Evolutionary conservation across 2,888 invertebrate species (phyloP).

Genomic region (Steinernema carpocapsae): DNA sequence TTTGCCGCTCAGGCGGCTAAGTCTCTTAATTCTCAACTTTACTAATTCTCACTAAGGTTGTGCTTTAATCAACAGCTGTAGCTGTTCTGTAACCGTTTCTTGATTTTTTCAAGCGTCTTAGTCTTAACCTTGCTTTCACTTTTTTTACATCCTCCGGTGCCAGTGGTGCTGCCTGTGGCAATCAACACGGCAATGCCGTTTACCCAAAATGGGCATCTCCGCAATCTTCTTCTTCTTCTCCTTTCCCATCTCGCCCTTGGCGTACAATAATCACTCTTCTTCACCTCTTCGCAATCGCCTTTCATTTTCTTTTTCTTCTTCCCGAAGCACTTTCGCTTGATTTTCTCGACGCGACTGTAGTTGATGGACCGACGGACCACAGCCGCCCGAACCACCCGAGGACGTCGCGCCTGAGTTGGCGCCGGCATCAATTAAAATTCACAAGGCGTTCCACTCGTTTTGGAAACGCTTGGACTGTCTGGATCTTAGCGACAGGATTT

Average conservation of each 20-base stretch:
- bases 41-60: too few species aligned
- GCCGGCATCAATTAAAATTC: slow-evolving; percentile 32
- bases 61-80: too few species aligned
- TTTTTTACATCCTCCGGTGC: slow-evolving; percentile 18
- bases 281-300: slow-evolving; percentile 5
- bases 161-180: slow-evolving; percentile 19
- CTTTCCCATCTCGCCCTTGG: neutral
- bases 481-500: too few species aligned
- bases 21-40: too few species aligned
- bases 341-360: neutral
- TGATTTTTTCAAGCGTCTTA: neutral
- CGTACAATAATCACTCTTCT: slow-evolving; percentile 34
- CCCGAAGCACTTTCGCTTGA: slow-evolving; percentile 29
- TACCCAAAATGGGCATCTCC: slow-evolving; percentile 31
- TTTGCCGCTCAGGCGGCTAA: neutral
- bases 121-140: slow-evolving; percentile 28
- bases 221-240: slow-evolving; percentile 13
- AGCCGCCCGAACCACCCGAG: neutral
- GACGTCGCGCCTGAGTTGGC: slow-evolving; percentile 17
- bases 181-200: slow-evolving; percentile 11
- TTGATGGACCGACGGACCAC: too few species aligned
- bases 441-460: slow-evolving; percentile 5
- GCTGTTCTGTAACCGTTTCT: neutral
- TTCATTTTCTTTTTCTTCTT: neutral
- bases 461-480: neutral